Base-by-base conservation (phyloP, 2,113 vertebrate genomes). In the Neodontobutis hainanensis region DNA sequence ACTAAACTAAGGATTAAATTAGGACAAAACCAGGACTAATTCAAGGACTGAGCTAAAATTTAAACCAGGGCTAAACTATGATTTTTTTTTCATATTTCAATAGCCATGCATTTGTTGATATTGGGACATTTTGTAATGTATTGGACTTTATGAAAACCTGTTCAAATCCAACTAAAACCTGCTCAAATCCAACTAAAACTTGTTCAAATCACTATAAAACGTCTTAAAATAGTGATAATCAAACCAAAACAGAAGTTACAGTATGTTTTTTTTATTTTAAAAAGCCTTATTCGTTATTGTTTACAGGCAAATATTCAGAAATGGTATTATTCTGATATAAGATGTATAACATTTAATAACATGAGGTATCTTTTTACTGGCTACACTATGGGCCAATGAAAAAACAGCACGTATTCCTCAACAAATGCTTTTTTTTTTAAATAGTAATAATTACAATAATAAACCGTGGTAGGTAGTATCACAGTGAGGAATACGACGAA, bases 401-500 rank as follows among this genome's bases (percentile, higher is more conserved):
- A 84, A 80, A 78, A 82, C 75, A 85, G 69, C 65, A 84, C 68
- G 77, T 68, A 35, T 80, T 77, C 61, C 79, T 87, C 70, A 83
- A 90, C 80, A 87, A 84, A 90, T 62, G 34, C 12, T 50, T 8
- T 7, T 63, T 85, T 89, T 83, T 89, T 90, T 91, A 91, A 93
- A 91, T 92, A 90, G 88, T 82, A 83, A 78, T 67, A 69, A 77
- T 78, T 65, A 74, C 74, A 78, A 70, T 43, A 75, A 55, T 55
- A 82, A 67, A 74, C 84, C 66, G 88, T 63, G 85, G 80, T 88
- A 91, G 89, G 90, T 92, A 92, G 90, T 86, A 89, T 93, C 92
- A 91, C 91, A 91, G 90, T 87, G 90, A 90, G 78, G 86, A 92
- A 91, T 89, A 92, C 89, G 88, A 87, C 89, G 76, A 85, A 86